phyloP scores from a whole-genome alignment of 2,797 vertebrate genomes.

The Steatocranus sp. region DNA sequence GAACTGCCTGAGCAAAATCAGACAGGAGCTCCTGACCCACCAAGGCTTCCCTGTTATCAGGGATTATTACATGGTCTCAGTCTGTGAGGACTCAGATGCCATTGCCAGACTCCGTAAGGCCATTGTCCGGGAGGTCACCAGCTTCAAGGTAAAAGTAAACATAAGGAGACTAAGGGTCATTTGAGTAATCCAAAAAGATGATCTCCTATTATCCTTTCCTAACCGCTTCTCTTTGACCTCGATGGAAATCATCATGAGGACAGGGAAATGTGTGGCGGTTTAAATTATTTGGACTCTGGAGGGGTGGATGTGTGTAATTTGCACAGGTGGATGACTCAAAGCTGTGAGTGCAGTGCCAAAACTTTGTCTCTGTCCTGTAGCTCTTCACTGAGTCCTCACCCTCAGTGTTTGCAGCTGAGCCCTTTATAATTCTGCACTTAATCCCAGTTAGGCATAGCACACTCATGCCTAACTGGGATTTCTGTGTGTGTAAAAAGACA shows the following conservation, averaged over 20 bases:
- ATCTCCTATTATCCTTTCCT: not conserved
- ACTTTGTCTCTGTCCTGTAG: not conserved
- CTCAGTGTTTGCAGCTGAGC: not conserved
- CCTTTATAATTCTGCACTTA: not conserved
- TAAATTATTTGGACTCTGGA: not conserved
- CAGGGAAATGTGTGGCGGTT: not conserved
- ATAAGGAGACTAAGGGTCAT: not conserved
- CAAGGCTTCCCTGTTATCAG: slow-evolving; percentile 87
- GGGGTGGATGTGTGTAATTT: not conserved
- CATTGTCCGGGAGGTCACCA: slow-evolving; percentile 81
- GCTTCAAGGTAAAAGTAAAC: slow-evolving; percentile 81
- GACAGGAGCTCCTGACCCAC: slow-evolving; percentile 82
- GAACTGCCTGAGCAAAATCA: slow-evolving; percentile 82
- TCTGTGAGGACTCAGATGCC: slow-evolving; percentile 84
- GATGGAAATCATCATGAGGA: not conserved
- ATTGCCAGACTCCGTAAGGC: slow-evolving; percentile 85
- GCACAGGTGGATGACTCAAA: not conserved
- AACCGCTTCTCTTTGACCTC: not conserved
- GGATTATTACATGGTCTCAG: slow-evolving; percentile 86
- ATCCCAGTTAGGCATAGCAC: not conserved
- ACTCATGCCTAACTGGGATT: not conserved
- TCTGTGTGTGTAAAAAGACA: not conserved
- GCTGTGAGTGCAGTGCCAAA: too few species aligned
- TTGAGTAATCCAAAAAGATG: not conserved
- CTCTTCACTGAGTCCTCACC: not conserved